A percentile compares a stretch with the other conserved stretches of the same genome.
Conservation (phyloP, 64 coral and sea anemone genomes). For the Dendronephthya gigantea region DNA sequence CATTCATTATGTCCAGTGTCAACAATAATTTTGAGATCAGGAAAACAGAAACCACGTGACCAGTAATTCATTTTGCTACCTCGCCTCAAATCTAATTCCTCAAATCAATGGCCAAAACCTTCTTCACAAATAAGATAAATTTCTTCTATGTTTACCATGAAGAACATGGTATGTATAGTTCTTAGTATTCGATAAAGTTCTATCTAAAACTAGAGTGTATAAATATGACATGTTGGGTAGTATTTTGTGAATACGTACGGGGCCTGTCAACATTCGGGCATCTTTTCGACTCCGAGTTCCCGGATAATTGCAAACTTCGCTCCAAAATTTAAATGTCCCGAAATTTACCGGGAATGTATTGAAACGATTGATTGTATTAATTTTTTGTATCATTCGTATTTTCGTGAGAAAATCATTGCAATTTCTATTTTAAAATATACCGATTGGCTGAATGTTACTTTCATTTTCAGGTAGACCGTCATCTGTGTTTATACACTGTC, state of each 20-base stretch:
- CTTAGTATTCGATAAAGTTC: neutral
- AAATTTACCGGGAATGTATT: neutral
- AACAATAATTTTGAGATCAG: too few species aligned
- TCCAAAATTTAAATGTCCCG: neutral
- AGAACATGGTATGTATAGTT: neutral
- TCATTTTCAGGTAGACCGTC: too few species aligned
- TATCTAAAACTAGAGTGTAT: neutral
- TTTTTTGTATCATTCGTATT: too few species aligned
- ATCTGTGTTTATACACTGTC: too few species aligned
- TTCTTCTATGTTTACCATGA: neutral
- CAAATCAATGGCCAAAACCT: neutral
- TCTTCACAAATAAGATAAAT: neutral
- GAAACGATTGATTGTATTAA: neutral
- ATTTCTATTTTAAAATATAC: neutral
- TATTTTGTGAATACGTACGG: neutral
- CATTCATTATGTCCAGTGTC: too few species aligned
- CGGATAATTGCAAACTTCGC: neutral
- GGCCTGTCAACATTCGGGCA: constrained; percentile 5
- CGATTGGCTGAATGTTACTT: neutral
- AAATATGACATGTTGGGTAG: neutral
- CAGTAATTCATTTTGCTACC: too few species aligned
- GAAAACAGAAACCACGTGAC: too few species aligned
- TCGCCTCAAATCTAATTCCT: too few species aligned
- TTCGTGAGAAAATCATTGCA: neutral
- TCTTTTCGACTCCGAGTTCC: neutral